These are phyloP conservation scores for Cheilinus undulatus DNA, from an alignment of 2,113 vertebrate genomes.

Conservation along the genomic window DNA sequence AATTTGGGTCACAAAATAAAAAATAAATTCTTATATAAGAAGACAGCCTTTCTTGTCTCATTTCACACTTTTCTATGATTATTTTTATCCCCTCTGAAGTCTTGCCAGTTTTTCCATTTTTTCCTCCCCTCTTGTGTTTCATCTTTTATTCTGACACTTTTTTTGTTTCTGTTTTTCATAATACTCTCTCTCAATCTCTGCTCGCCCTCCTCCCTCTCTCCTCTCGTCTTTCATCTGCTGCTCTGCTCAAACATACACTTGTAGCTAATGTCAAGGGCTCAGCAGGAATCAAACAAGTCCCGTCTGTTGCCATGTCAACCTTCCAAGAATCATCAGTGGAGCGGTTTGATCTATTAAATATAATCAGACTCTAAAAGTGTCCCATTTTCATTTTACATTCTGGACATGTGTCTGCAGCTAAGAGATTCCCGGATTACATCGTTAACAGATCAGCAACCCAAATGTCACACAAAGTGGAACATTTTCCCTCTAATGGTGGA, in stretches of 20 bases:
- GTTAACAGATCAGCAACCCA: neutral
- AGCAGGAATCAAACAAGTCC: constrained; percentile 54
- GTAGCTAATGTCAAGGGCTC: constrained; percentile 54
- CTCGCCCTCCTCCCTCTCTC: neutral
- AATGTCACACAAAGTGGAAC: neutral
- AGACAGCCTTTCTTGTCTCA: neutral
- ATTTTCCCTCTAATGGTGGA: too few species aligned
- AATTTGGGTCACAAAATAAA: neutral
- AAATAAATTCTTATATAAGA: neutral
- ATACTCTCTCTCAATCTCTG: neutral
- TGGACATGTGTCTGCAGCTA: constrained; percentile 9
- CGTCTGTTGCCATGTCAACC: constrained; percentile 73
- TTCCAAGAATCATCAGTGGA: constrained; percentile 44
- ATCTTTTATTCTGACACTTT: constrained; percentile 15
- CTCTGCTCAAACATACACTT: constrained; percentile 38
- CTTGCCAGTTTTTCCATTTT: neutral
- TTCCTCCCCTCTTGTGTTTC: neutral
- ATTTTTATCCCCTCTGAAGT: neutral
- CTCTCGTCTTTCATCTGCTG: constrained; percentile 22
- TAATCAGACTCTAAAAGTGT: constrained; percentile 40
- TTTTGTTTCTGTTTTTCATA: constrained; percentile 25
- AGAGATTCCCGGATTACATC: neutral
- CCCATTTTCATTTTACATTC: constrained; percentile 39
- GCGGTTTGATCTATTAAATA: constrained; percentile 57
- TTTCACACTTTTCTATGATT: neutral